Base-by-base conservation (phyloP, 2,113 vertebrate species). In the Ammodytes marinus region DNA sequence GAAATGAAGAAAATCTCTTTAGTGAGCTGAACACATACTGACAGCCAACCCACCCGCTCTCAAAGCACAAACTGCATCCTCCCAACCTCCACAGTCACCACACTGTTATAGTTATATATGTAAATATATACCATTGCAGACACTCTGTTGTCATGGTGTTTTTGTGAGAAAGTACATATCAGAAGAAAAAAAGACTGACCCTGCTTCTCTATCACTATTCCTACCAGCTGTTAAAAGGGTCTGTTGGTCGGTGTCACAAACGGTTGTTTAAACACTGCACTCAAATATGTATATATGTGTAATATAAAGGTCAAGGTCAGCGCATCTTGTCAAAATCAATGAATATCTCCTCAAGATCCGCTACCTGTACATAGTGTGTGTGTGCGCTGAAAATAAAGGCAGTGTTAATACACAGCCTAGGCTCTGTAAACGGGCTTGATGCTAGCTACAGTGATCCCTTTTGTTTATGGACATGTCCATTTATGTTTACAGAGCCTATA, bases 41-140 rank as follows among this genome's bases (percentile, higher is more conserved):
- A 79, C 74, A 87, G 72, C 37, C 74, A 87, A 69, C 37, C 15
- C 61, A 2, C 47, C 43, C 19, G 13, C 2, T 52, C 52, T 2
- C 27, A 58, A 15, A 81, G 42, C 69, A 19, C 14, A 37, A n/a
- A 45, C 5, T 39, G 37, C 61, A 64, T 60, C 59, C 75, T 49
- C 2, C 70, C 45, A 52, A 42, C 57, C 64, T 65, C 66, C 46
- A 2, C 43, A 58, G n/a, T 50, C 69, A 52, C 43, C 79, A 57
- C 14, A 6, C 77, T 74, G 78, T 73, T 69, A 66, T 9, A 13
- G 78, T 73, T 69, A 66, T 9, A 13, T 55, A 11, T 71, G 47
- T 63, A 61, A 63, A 70, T 53, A 80, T 45, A 49, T 40, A 74
- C 35, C 17, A 53, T 69, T 50, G 57, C 47, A 66, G 67, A 74